Evolutionary conservation across 1,140 invertebrate genomes (phyloP).

Genomic region (Muscidifurax raptorellus): DNA sequence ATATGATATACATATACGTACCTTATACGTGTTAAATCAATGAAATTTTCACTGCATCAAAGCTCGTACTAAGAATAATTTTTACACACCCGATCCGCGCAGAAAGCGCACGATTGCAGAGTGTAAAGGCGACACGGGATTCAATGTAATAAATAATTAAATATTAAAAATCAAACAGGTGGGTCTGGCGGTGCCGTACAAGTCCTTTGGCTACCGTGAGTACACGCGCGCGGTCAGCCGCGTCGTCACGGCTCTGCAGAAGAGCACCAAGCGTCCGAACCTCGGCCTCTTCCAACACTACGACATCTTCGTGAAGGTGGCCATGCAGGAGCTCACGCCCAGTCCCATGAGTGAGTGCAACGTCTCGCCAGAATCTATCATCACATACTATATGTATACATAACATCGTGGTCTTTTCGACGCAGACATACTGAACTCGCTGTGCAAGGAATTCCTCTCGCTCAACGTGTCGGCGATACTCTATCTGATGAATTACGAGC

Average conservation of each 20-base stretch:
- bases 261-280: conserved; percentile 75
- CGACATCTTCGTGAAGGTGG: conserved; percentile 82
- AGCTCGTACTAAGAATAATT: no score
- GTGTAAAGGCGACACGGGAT: no score
- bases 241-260: conserved; percentile 71
- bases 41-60: no score
- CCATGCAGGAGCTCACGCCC: conserved; percentile 84
- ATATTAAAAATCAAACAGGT: conserved; percentile 75
- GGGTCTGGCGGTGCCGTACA: conserved; percentile 85
- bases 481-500: conserved; percentile 95
- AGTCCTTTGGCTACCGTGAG: conserved; percentile 83
- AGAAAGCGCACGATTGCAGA: no score
- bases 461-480: conserved; percentile 93
- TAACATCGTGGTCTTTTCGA: not conserved
- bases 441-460: conserved; percentile 92
- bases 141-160: no score
- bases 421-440: conserved; percentile 87
- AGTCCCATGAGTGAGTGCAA: conserved; percentile 88
- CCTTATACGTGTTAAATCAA: no score
- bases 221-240: conserved; percentile 80
- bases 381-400: no score
- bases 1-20: no score
- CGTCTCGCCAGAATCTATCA: not conserved
- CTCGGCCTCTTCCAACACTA: conserved; percentile 82
- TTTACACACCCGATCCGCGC: no score